Base-by-base conservation (phyloP, 1,140 invertebrate species). In the Drosophila kepulauana region DNA sequence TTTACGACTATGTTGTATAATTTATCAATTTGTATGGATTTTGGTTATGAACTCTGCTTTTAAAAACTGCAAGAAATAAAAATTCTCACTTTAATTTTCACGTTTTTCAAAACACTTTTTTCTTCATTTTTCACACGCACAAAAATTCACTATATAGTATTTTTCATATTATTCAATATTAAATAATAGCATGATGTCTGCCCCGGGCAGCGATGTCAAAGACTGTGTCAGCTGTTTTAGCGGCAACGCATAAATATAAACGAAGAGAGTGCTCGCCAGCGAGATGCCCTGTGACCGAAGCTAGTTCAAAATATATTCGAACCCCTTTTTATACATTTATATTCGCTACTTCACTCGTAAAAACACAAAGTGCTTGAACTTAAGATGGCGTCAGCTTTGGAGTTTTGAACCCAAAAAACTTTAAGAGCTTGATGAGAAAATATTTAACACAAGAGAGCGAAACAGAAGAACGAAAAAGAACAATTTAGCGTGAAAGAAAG, bases 131-230 rank as follows among this genome's bases (percentile, higher is more conserved):
- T 28, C 25, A 28, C 35, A 58, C 66, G 28, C 43, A 64, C 45
- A 43, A 16, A 16, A 33, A 16, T 25, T 1, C 5, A 25, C 20
- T 4, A 3, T 3, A 49, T 20, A 30, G 10, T 41, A 54, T 13
- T 63, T 25, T 64, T 46, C 8, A 65, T 59, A 61, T n/a, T 70
- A 62, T 75, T 33, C 35, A 56, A 52, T 79, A 77, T 79, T 79
- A 59, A 79, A 67, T 73, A 79, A 79, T 67, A 71, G 28, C 38
- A 28, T 13, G 5, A 46, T 63, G 15, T 43, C 46, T 33, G 30
- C n/a, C 38, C 38, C 48, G 35, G 41, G 30, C 49, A 54, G 35
- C 41, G 25, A 63, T 25, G 45, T 58, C 43, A 57, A 43, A n/a
- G 58, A 25, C 49, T 35, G 61, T 49, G 33, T 75, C 72, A 78